A percentile compares a stretch with the other conserved stretches of the same genome.
Conservation (phyloP, 1,140 invertebrate genomes). For the Carcinoscorpius rotundicauda region DNA sequence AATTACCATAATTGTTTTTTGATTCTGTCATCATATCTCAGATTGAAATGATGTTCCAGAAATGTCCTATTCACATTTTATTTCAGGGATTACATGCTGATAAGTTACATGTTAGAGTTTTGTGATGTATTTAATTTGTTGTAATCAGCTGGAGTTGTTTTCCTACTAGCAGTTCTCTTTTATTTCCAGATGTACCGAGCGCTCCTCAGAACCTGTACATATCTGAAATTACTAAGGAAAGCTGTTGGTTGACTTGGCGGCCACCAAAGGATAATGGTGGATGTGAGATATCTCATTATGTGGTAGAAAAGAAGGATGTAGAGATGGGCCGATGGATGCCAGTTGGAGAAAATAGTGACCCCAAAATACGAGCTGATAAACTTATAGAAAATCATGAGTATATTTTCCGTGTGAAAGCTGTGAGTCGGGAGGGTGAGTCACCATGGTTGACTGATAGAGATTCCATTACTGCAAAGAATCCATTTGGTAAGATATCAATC, state of each 20-base stretch:
- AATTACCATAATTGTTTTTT: too few species aligned
- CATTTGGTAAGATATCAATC: slow-evolving; percentile 47
- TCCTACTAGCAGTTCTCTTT: too few species aligned
- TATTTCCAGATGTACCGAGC: slow-evolving; percentile 39
- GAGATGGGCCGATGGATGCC: slow-evolving; percentile 87
- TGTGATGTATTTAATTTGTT: too few species aligned
- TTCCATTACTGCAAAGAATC: slow-evolving; percentile 91
- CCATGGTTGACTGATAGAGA: slow-evolving; percentile 77
- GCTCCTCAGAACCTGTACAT: slow-evolving; percentile 74
- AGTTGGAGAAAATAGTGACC: slow-evolving; percentile 77
- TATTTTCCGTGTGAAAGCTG: slow-evolving; percentile 95
- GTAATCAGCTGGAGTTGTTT: too few species aligned
- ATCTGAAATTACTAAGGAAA: slow-evolving; percentile 69
- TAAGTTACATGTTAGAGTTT: too few species aligned
- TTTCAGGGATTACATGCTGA: too few species aligned
- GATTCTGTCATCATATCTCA: too few species aligned
- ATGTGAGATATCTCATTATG: slow-evolving; percentile 77
- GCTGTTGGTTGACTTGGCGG: slow-evolving; percentile 67
- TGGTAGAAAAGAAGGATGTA: slow-evolving; percentile 93
- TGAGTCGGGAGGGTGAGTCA: slow-evolving; percentile 95
- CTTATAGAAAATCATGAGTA: slow-evolving; percentile 91
- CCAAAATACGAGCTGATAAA: slow-evolving; percentile 88
- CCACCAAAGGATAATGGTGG: slow-evolving; percentile 87
- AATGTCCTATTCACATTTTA: too few species aligned
- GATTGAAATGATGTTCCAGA: too few species aligned